phyloP scores from a whole-genome alignment of 2,888 invertebrate genomes.

The Xanthorhoe spadicearia region DNA sequence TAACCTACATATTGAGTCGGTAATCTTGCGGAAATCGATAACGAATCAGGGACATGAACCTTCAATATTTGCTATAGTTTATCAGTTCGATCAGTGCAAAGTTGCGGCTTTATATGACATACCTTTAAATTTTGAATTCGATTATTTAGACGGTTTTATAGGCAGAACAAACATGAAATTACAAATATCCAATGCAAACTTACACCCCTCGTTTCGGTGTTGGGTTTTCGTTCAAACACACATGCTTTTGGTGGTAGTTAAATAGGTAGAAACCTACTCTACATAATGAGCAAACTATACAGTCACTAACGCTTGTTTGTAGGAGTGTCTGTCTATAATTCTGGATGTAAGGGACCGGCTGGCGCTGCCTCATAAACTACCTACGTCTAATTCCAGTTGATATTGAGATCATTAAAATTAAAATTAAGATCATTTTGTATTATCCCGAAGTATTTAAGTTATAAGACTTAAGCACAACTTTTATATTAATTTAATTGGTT shows the following conservation, averaged over 20 bases:
- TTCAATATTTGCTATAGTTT: constrained; percentile 8
- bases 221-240: constrained; percentile 37
- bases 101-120: not conserved
- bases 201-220: constrained; percentile 34
- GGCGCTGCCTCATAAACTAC: constrained; percentile 60
- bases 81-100: constrained; percentile 2
- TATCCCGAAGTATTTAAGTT: not conserved
- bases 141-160: constrained; percentile 5
- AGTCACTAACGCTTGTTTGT: constrained; percentile 40
- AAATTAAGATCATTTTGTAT: constrained; percentile 6
- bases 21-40: constrained; percentile 44
- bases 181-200: constrained; percentile 34
- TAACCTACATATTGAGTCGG: constrained; percentile 40
- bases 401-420: constrained; percentile 34
- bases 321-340: constrained; percentile 52
- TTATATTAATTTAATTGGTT: not conserved
- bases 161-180: constrained; percentile 16
- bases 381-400: constrained; percentile 51
- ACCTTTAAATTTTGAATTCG: not conserved
- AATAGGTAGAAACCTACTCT: constrained; percentile 18
- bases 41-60: constrained; percentile 32
- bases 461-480: constrained; percentile 4
- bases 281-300: constrained; percentile 26
- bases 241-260: constrained; percentile 14
- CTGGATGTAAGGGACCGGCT: constrained; percentile 47